Evolutionary conservation across 2,797 vertebrate species (phyloP), one percentile per base, ranked within the genome.

Genomic region (Acrossocheilus wenchowensis): DNA sequence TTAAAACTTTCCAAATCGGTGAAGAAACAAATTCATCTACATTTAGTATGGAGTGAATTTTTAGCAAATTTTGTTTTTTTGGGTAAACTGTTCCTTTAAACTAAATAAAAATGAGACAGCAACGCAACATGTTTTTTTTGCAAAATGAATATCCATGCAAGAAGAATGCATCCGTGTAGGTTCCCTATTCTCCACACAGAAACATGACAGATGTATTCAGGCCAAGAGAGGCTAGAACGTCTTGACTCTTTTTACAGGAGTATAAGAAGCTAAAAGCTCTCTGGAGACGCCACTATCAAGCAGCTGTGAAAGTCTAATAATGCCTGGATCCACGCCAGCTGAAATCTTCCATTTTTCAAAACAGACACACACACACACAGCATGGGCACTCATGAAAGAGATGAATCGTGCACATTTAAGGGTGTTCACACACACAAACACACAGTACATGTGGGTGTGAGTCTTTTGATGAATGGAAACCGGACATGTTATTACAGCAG

Each of bases 181-280:
- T 17, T 79, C 52, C 21, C 30, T 72, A n/a, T 80, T 45, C 78
- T 36, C 30, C 73, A 66, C 48, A 74, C 78, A 73, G 82, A 78
- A 69, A 83, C 79, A 84, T 90, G 87, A 90, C 86, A 87, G 82
- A 89, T 86, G 85, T 85, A 73, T 89, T 90, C 71, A 86, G 64
- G 71, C 60, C 81, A 74, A 66, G 74, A 90, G 87, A 78, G 84
- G 87, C 83, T 75, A 85, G 87, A 89, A 73, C 78, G 68, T 86
- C 86, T 89, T 82, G 78, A 83, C 87, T 83, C 88, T 84, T 86
- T 90, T 88, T 82, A 78, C 66, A 80, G 71, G 84, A 84, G 82
- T 78, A 87, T 84, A 50, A 84, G 86, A 86, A 90, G 88, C 81
- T 91, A 90, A 91, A 89, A 69, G 80, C 83, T 88, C 90, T 87